Evolutionary conservation across 2,888 invertebrate genomes (phyloP).

Genomic region (Crocallis elinguaria): DNA sequence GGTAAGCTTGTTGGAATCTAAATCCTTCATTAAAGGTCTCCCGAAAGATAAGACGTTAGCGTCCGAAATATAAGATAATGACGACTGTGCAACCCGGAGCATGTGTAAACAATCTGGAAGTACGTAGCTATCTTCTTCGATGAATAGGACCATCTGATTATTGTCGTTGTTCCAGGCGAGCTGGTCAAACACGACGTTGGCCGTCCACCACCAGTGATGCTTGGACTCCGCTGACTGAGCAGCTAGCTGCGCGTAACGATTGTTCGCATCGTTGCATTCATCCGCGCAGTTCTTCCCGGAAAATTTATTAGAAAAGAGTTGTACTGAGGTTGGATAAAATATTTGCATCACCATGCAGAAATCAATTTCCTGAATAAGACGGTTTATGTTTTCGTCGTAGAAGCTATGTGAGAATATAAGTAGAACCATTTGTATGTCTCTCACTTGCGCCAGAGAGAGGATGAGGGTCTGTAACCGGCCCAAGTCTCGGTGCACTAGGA

Average conservation of each 20-base stretch:
- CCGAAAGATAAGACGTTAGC: conserved; percentile 54
- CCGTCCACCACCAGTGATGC: conserved; percentile 69
- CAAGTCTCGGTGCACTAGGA: conserved; percentile 48
- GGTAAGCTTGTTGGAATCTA: conserved; percentile 44
- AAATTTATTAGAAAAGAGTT: conserved; percentile 50
- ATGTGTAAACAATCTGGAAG: conserved; percentile 56
- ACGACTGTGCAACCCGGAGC: conserved; percentile 42
- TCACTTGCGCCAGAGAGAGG: conserved; percentile 50
- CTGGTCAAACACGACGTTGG: conserved; percentile 50
- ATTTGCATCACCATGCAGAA: conserved; percentile 63
- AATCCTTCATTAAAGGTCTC: conserved; percentile 29
- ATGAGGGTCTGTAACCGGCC: conserved; percentile 51
- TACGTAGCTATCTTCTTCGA: conserved; percentile 56
- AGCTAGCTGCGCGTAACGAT: conserved; percentile 41
- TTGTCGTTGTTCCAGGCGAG: conserved; percentile 39
- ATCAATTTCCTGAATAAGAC: conserved; percentile 46
- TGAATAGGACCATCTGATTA: conserved; percentile 49
- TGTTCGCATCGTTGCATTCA: neutral
- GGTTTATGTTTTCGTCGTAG: conserved; percentile 48
- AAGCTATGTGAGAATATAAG: conserved; percentile 61
- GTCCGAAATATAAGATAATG: conserved; percentile 42
- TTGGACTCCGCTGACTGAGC: conserved; percentile 50
- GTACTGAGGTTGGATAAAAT: conserved; percentile 59
- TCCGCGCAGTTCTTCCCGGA: conserved; percentile 50
- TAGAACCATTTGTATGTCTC: conserved; percentile 43